These are phyloP conservation scores for Halesus radiatus DNA, from an alignment of 1,140 invertebrate genomes.

Conservation along the genomic window DNA sequence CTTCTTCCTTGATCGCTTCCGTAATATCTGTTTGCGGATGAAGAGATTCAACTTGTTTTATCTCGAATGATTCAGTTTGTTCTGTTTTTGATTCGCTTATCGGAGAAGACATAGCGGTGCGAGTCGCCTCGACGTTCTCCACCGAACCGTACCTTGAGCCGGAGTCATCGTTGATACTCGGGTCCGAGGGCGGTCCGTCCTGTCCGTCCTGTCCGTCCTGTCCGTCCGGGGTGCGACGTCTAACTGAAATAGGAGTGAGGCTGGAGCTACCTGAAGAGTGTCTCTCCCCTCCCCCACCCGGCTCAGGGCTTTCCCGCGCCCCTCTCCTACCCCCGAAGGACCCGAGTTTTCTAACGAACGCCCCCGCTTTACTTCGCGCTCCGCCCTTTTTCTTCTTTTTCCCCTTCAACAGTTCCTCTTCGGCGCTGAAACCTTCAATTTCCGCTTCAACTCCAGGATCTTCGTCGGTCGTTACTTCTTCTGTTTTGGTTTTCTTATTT, in stretches of 20 bases:
- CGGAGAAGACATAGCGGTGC: conserved; percentile 30
- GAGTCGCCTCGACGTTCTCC: conserved; percentile 47
- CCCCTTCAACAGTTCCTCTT: conserved; percentile 42
- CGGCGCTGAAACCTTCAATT: conserved; percentile 43
- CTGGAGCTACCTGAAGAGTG: conserved; percentile 50
- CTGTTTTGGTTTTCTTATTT: conserved; percentile 38
- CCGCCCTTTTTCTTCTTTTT: conserved; percentile 54
- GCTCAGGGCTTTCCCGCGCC: conserved; percentile 25
- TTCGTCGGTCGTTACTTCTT: conserved; percentile 32
- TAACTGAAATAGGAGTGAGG: conserved; percentile 53
- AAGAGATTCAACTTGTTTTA: background rate
- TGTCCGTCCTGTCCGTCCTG: conserved; percentile 51
- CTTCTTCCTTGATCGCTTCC: conserved; percentile 24
- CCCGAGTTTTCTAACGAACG: conserved; percentile 46
- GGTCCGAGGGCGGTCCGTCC: conserved; percentile 45
- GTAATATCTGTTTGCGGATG: background rate
- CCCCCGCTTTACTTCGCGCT: conserved; percentile 50
- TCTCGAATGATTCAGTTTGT: background rate
- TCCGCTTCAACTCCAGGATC: conserved; percentile 37
- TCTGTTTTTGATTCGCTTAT: conserved; percentile 17
- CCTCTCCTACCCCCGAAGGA: conserved; percentile 41
- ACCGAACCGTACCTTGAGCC: conserved; percentile 53
- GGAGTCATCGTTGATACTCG: conserved; percentile 52
- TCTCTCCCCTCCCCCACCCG: conserved; percentile 17
- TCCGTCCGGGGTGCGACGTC: conserved; percentile 46